Base-by-base conservation (phyloP, 2,797 vertebrate species). In the Acanthornis magna region DNA sequence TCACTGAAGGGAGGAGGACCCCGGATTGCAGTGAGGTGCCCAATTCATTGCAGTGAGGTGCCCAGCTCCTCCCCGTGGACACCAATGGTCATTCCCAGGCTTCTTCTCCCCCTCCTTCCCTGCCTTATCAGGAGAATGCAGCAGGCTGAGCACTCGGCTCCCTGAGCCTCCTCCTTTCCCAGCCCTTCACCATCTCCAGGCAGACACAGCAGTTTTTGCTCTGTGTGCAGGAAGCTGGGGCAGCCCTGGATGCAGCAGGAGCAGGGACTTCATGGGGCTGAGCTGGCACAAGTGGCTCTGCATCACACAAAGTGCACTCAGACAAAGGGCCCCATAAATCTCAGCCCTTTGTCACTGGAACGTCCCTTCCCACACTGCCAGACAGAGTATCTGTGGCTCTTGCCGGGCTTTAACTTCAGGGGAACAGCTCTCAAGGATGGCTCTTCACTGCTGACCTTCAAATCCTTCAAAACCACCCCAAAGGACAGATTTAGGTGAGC, bases 101-200 rank as follows among this genome's bases (percentile, higher is more conserved):
- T 88, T 14, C 83, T 80, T 38, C 77, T 89, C 21, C 67, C 40
- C 83, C 45, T 79, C 61, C 81, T 62, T 63, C 68, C 26, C 67
- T 17, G 30, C 65, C 68, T 83, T 27, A 45, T 61, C 65, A 61
- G 85, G 60, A 87, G 60, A 55, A 87, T 48, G 75, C 71, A 58
- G 32, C 63, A 66, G 74, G 71, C 86, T 85, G 67, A 65, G 66
- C 65, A 6, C 51, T 66, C n/a, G n/a, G n/a, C n/a, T n/a, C n/a
- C n/a, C n/a, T n/a, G n/a, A n/a, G n/a, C n/a, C n/a, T n/a, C n/a
- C n/a, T n/a, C 74, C 18, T 48, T 58, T 51, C 48, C 84, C 66
- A 66, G 65, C 82, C 29, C 40, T 84, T 92, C 45, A 12, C 34
- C 11, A 32, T 53, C 22, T 19, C 32, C 1, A 1, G 75, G 71